Evolutionary conservation across 2,797 vertebrate genomes (phyloP), one percentile per base, ranked within the genome.

Genomic region (Tarsius wallacei): DNA sequence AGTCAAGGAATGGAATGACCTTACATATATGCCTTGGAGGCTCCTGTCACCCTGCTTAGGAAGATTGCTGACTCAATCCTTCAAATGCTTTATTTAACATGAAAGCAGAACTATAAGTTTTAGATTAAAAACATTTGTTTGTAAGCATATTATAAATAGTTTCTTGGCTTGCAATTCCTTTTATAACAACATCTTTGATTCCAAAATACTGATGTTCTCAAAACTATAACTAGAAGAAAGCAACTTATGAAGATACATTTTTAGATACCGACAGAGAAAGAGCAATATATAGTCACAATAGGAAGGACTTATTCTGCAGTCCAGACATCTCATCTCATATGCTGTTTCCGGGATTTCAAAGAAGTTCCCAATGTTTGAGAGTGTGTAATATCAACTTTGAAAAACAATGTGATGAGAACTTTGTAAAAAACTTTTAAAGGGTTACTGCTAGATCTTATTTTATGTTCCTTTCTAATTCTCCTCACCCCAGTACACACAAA

Each of bases 401-500:
- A 4, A 74, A 16, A 53, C 19, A 57, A n/a, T 76, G 28, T 91
- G 36, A 93, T 66, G 82, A 70, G 91, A 83, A 63, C 21, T 94
- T 11, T 71, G 13, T 36, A 93, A 94, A 42, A 86, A 87, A 15
- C 9, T 47, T 90, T 78, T 53, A 28, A 68, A 90, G 87, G 7
- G 26, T 91, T 82, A 85, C 24, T 13, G 24, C 8, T 74, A 89
- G 42, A 66, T 76, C 94, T 86, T 88, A 70, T 84, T 85, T 95
- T 59, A 94, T 15, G 11, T 8, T 73, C 49, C 3, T 1, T 87
- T 77, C 53, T 64, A 76, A 53, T 87, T 15, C 16, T 80, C 76
- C 36, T 74, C 17, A 71, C 19, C 15, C 26, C 14, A 26, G 5
- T 21, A 33, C 14, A 85, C 22, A 73, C 4, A 80, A 26, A 87